These are phyloP conservation scores for Sebastes trivittatus DNA, from an alignment of 2,797 vertebrate genomes.

Conservation along the genomic window DNA sequence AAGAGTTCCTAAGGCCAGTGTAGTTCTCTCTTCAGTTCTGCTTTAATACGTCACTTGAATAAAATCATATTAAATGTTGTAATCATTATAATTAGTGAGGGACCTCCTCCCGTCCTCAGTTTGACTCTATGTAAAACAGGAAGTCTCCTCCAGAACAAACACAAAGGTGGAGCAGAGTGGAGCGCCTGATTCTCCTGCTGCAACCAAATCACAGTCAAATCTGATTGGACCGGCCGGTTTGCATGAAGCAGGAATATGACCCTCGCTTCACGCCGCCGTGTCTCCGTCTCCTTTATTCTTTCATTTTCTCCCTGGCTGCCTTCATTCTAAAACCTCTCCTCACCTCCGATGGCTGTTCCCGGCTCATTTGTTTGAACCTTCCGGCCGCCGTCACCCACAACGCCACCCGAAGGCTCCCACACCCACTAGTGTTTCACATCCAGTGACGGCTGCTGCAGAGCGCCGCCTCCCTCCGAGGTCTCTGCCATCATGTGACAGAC, in stretches of 20 bases:
- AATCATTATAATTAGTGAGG: not conserved
- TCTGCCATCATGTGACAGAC: not conserved
- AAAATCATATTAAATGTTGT: not conserved
- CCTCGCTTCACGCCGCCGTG: not conserved
- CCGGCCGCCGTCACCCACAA: not conserved
- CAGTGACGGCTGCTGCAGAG: not conserved
- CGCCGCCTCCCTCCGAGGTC: not conserved
- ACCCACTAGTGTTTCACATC: not conserved
- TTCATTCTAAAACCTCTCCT: not conserved
- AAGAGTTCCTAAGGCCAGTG: not conserved
- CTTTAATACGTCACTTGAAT: not conserved
- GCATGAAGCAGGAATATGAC: too few species aligned
- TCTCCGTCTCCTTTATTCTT: not conserved
- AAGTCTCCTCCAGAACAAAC: not conserved
- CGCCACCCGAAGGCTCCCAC: not conserved
- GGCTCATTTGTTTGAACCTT: conserved; percentile 7
- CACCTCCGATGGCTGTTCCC: not conserved
- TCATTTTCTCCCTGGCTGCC: not conserved
- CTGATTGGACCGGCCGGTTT: too few species aligned
- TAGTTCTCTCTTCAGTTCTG: not conserved
- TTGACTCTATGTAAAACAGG: not conserved
- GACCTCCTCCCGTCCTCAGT: not conserved
- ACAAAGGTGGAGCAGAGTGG: not conserved
- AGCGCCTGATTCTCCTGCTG: not conserved
- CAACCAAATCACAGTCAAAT: conserved; percentile 18